Conservation (phyloP, 2,113 vertebrate genomes). For the Irena cyanogastra region DNA sequence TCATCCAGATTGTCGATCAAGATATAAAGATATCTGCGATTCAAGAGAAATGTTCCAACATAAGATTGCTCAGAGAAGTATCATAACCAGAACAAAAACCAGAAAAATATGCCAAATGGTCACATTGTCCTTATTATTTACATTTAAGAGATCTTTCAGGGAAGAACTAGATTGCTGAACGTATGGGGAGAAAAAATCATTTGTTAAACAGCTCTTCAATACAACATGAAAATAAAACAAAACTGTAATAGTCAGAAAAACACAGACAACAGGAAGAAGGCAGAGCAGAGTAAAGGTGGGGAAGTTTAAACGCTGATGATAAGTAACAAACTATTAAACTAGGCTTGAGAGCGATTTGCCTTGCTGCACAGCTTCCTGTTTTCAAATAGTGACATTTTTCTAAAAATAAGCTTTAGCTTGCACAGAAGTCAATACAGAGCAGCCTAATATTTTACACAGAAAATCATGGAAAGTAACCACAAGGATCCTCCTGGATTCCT, state of each 20-base stretch:
- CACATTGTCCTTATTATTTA: neutral
- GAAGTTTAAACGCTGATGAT: neutral
- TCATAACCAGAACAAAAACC: neutral
- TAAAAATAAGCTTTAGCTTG: neutral
- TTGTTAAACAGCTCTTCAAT: neutral
- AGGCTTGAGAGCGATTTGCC: neutral
- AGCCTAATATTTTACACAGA: neutral
- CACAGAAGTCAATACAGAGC: neutral
- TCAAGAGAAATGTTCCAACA: neutral
- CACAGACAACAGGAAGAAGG: neutral
- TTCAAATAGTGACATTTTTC: neutral
- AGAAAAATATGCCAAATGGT: neutral
- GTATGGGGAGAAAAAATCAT: fast-evolving
- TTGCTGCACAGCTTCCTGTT: neutral
- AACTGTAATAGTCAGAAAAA: neutral
- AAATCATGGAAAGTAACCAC: neutral
- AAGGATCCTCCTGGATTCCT: neutral
- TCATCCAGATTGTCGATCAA: neutral
- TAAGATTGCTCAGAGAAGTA: neutral
- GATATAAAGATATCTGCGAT: neutral
- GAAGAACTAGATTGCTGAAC: neutral
- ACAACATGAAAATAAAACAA: neutral
- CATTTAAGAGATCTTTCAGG: neutral
- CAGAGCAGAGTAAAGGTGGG: neutral
- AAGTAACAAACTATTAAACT: neutral